A percentile compares a stretch with the other conserved stretches of the same genome.
These are phyloP conservation scores for Panzeria rudis DNA, from an alignment of 2,888 invertebrate genomes.

Conservation along the genomic window DNA sequence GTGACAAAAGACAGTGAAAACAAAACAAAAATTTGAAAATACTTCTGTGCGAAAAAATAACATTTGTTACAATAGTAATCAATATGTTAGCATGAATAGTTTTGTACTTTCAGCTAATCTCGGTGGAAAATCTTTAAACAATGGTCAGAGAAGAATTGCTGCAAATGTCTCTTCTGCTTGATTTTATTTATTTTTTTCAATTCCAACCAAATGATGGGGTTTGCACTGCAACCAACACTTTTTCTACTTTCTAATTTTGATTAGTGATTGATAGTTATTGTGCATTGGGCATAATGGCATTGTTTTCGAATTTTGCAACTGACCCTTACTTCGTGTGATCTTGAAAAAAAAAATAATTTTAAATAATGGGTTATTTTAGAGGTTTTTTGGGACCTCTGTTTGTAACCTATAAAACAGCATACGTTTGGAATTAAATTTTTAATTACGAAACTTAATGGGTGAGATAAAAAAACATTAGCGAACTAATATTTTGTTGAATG, in stretches of 20 bases:
- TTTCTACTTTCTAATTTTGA: constrained; percentile 20
- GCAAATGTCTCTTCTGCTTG: constrained; percentile 16
- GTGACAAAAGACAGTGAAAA: constrained; percentile 42
- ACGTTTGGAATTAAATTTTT: neutral
- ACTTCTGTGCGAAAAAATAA: constrained; percentile 27
- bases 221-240: constrained; percentile 15
- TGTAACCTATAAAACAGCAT: neutral
- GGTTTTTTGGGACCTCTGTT: neutral
- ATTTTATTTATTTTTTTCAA: constrained; percentile 42
- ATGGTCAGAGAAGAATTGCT: constrained; percentile 22
- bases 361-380: constrained; percentile 12
- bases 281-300: constrained; percentile 8
- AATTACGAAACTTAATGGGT: neutral
- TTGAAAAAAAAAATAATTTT: constrained; percentile 16
- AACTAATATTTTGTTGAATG: neutral
- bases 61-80: constrained; percentile 54
- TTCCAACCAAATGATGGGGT: constrained; percentile 63
- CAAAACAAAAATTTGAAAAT: neutral
- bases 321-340: constrained; percentile 53
- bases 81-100: constrained; percentile 42
- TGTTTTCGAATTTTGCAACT: constrained; percentile 46
- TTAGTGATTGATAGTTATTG: constrained; percentile 69
- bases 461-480: neutral
- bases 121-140: constrained; percentile 71
- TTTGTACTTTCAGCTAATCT: constrained; percentile 68